Evolutionary conservation across 1,140 invertebrate genomes (phyloP), one percentile per base, ranked within the genome.

Genomic region (Tetramorium parvispinum): DNA sequence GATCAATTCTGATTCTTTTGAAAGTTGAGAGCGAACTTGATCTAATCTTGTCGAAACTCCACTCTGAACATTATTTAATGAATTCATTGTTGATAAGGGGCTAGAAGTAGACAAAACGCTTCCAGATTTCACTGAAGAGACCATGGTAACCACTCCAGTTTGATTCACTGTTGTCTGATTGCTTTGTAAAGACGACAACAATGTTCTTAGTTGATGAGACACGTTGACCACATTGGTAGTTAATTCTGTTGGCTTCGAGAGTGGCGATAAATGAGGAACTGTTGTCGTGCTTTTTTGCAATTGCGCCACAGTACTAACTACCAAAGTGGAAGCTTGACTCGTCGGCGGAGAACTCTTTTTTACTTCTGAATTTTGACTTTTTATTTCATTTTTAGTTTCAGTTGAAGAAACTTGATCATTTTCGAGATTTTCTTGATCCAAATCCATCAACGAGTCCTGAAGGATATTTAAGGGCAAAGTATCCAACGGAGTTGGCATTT

Each of bases 191-290:
- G 94, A 95, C 0, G 95, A 95, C 1, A 95, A 59, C 13, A 95
- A 85, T 11, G 92, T 96, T 16, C 96, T 93, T 55, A 97, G 86
- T 89, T 97, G 97, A 92, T 97, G 96, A 2, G 97, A 97, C 0
- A 96, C 97, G 90, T 97, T 97, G 0, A 96, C 97, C 88, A 97
- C 97, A 81, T 97, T 97, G 2, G 96, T 96, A 5, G 97, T 97
- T 18, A 97, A 93, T 88, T 97, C 97, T 0, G 96, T 96, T 0
- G 97, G 97, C 92, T 97, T 97, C 0, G 97, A 97, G 1, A 97
- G 88, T 0, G 97, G 97, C 0, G 97, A 97, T 6, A 97, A 92
- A 92, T 97, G 97, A 3, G 97, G 96, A 51, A 97, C 93, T 18
- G 95, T 95, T 21, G 96, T 96, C 5, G 96, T 92, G 16, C 87